Evolutionary conservation across 2,888 invertebrate genomes (phyloP).

Genomic region (Salpingus planirostris): DNA sequence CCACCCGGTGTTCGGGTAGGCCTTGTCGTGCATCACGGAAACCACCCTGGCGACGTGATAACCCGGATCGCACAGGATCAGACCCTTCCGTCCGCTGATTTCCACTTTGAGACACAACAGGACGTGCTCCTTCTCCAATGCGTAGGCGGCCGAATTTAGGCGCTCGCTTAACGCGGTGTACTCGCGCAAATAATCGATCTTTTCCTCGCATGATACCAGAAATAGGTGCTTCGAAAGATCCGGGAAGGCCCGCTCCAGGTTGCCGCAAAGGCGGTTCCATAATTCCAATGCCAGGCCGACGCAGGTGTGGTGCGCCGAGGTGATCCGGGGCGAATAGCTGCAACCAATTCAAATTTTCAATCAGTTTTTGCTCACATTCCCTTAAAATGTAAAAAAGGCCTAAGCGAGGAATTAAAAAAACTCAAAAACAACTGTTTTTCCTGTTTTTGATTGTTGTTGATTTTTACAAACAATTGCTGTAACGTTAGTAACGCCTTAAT

Average conservation of each 20-base stretch:
- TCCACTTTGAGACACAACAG: constrained; percentile 67
- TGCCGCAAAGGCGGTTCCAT: constrained; percentile 54
- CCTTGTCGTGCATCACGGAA: constrained; percentile 77
- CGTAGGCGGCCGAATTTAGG: constrained; percentile 48
- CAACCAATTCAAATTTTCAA: not conserved
- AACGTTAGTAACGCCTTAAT: no score
- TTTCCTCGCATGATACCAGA: constrained; percentile 83
- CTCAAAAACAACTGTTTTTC: no score
- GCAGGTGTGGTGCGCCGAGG: constrained; percentile 73
- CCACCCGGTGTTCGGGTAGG: constrained; percentile 84
- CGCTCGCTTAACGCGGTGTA: constrained; percentile 54
- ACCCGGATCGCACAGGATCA: constrained; percentile 80
- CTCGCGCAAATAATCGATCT: constrained; percentile 52
- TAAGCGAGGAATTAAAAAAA: no score
- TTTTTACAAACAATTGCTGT: no score
- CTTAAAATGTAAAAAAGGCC: no score
- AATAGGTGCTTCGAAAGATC: constrained; percentile 58
- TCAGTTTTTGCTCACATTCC: not conserved
- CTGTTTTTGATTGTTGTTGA: no score
- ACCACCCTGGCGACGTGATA: constrained; percentile 82
- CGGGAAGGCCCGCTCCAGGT: constrained; percentile 55
- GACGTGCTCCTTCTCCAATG: constrained; percentile 81
- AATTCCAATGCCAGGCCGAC: constrained; percentile 81
- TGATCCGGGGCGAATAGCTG: constrained; percentile 67
- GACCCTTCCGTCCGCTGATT: constrained; percentile 64